Evolutionary conservation across 2,888 invertebrate genomes (phyloP).

Genomic region (Eupithecia abbreviata): DNA sequence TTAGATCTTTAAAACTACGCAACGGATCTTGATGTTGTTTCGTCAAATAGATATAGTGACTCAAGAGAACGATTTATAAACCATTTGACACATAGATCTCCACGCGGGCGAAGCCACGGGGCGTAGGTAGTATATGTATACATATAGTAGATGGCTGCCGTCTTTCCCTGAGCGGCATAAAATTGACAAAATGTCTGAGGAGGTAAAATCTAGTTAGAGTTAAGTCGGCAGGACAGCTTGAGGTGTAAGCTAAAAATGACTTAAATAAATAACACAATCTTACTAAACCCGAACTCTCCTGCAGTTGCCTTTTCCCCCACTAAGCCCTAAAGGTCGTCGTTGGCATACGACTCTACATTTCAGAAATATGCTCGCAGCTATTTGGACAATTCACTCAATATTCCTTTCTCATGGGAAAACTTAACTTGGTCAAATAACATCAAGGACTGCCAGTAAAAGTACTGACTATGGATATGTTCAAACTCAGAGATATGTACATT

Average conservation of each 20-base stretch:
- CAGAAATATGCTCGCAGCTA: neutral
- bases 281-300: neutral
- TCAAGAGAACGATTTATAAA: too few species aligned
- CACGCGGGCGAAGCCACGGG: too few species aligned
- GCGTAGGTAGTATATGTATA: too few species aligned
- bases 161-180: neutral
- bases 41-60: too few species aligned
- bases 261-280: neutral
- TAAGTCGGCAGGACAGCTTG: neutral
- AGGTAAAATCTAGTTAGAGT: neutral
- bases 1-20: too few species aligned
- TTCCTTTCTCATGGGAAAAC: slow-evolving; percentile 13
- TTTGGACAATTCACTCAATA: slow-evolving; percentile 3
- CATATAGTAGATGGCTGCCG: neutral
- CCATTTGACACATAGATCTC: too few species aligned
- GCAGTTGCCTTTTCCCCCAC: neutral
- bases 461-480: neutral
- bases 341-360: neutral
- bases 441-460: neutral
- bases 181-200: neutral
- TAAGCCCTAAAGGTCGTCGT: neutral
- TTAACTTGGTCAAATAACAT: neutral
- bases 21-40: too few species aligned
- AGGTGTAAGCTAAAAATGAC: neutral
- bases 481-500: neutral